phyloP scores from a whole-genome alignment of 2,797 vertebrate genomes.

The Channa striata region DNA sequence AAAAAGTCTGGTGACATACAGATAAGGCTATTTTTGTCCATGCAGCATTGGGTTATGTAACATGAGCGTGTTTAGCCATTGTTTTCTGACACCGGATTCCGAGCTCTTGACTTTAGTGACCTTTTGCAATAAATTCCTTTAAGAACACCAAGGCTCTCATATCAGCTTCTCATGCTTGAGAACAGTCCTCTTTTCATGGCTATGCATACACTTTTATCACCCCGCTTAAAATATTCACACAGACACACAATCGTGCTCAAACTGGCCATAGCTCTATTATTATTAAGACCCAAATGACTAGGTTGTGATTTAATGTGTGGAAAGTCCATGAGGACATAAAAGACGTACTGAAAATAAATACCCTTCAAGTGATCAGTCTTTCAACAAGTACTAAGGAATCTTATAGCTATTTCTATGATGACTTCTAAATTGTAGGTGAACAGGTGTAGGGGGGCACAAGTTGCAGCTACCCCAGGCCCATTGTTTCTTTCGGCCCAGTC shows the following conservation, averaged over 20 bases:
- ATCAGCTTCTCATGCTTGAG: constrained; percentile 61
- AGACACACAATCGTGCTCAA: constrained; percentile 49
- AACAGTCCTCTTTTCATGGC: constrained; percentile 49
- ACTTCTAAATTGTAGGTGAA: too few species aligned
- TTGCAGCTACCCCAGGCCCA: too few species aligned
- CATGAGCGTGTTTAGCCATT: constrained; percentile 41
- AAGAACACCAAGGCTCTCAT: constrained; percentile 64
- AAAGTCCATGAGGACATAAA: constrained; percentile 31
- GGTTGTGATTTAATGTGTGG: constrained; percentile 35
- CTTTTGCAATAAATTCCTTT: constrained; percentile 67
- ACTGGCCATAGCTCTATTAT: constrained; percentile 52
- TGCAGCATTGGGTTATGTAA: constrained; percentile 10
- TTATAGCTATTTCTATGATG: too few species aligned
- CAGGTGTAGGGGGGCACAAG: too few species aligned
- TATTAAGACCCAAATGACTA: constrained; percentile 42
- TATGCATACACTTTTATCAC: constrained; percentile 64
- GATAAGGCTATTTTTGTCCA: neutral
- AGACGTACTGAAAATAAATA: neutral
- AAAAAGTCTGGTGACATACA: too few species aligned
- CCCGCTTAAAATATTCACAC: constrained; percentile 66
- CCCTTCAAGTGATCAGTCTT: too few species aligned
- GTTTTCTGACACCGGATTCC: constrained; percentile 53
- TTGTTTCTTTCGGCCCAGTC: too few species aligned
- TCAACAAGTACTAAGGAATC: too few species aligned
- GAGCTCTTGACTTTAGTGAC: constrained; percentile 60